Conservation (phyloP, 2,797 vertebrate genomes). For the Ibycter americanus region DNA sequence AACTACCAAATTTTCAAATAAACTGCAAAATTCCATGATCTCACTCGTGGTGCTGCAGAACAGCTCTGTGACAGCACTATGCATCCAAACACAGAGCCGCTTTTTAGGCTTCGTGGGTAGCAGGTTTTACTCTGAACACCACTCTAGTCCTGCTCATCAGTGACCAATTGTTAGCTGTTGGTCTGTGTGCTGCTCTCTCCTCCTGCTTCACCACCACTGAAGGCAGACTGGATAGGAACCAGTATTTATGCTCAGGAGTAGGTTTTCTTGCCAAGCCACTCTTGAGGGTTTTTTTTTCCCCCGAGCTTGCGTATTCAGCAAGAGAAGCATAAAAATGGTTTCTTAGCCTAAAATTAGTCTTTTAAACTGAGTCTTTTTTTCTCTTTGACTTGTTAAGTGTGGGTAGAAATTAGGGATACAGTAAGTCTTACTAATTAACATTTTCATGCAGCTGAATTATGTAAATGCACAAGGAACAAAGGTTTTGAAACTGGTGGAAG, state of each 20-base stretch:
- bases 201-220: neutral
- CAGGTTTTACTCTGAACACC: constrained; percentile 49
- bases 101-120: constrained; percentile 38
- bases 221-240: neutral
- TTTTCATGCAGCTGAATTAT: neutral
- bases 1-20: constrained; percentile 74
- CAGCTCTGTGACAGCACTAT: constrained; percentile 69
- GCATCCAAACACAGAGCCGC: constrained; percentile 69
- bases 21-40: constrained; percentile 79
- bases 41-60: constrained; percentile 73
- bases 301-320: neutral
- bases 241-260: neutral
- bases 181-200: neutral
- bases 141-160: neutral
- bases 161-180: neutral
- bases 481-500: neutral
- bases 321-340: neutral
- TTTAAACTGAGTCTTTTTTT: neutral
- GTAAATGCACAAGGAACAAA: neutral
- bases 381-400: neutral
- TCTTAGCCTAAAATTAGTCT: neutral
- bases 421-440: neutral
- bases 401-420: neutral
- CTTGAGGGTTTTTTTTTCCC: neutral
- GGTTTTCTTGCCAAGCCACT: neutral